phyloP scores from a whole-genome alignment of 2,888 invertebrate genomes.

The Caenorhabditis sp. region DNA sequence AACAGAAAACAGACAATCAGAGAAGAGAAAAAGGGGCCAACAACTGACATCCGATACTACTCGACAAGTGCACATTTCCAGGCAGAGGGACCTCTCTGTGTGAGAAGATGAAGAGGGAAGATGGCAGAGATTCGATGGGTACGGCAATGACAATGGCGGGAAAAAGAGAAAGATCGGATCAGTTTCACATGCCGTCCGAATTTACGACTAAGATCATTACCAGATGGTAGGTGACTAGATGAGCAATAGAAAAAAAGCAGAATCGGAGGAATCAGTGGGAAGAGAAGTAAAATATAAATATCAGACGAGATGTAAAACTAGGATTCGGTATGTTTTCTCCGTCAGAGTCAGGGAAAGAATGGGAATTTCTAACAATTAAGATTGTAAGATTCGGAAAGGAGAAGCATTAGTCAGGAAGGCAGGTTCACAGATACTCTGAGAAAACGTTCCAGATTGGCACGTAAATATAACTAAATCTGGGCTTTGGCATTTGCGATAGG shows the following conservation, averaged over 20 bases:
- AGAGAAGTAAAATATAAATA: constrained; percentile 15
- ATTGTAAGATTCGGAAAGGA: no score
- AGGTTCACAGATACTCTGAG: no score
- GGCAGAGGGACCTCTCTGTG: constrained; percentile 34
- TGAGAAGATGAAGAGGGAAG: constrained; percentile 50
- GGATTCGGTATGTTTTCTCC: neutral
- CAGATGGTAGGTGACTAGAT: constrained; percentile 50
- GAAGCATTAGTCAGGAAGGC: no score
- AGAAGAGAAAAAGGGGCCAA: constrained; percentile 36
- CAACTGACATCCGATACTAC: constrained; percentile 59
- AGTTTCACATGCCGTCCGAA: constrained; percentile 53
- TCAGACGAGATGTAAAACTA: neutral
- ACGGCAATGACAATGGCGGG: constrained; percentile 33
- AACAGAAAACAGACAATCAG: constrained; percentile 44
- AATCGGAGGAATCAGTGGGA: constrained; percentile 1
- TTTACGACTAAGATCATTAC: constrained; percentile 51
- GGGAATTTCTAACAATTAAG: no score
- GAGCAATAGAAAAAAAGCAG: constrained; percentile 36
- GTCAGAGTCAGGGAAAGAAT: neutral
- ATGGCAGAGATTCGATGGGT: constrained; percentile 40
- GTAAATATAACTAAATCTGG: no score
- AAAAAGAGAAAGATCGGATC: constrained; percentile 35
- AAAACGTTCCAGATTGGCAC: no score
- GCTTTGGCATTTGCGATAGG: no score
- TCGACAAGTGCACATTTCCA: constrained; percentile 60